Percentiles rank a stretch among this genome's conserved stretches.
phyloP scores from a whole-genome alignment of 2,113 vertebrate genomes.

The Bubalus kerabau region DNA sequence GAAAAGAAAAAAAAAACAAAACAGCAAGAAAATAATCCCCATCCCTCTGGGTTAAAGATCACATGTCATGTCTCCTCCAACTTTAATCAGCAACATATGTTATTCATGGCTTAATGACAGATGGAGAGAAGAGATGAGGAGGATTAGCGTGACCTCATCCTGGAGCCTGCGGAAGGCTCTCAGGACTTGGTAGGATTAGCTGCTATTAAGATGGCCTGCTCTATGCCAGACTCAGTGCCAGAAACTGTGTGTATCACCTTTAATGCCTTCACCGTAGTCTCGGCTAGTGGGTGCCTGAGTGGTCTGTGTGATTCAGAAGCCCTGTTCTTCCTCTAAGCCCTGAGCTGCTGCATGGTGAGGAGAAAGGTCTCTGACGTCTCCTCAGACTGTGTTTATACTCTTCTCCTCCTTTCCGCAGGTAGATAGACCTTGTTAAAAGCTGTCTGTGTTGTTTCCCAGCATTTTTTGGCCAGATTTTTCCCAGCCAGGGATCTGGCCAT shows the following conservation, averaged over 20 bases:
- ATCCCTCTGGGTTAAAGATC: conserved; percentile 65
- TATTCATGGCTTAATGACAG: conserved; percentile 56
- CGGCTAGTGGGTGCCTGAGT: neutral
- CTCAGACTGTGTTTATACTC: neutral
- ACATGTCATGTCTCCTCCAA: conserved; percentile 54
- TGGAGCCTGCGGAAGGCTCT: neutral
- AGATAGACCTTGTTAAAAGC: neutral
- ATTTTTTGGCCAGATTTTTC: neutral
- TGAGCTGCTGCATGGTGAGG: neutral
- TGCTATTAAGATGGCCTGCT: neutral
- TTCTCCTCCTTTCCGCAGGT: neutral
- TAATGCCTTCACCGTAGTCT: neutral
- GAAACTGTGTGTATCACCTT: neutral
- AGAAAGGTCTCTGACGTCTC: neutral
- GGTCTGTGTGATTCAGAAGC: neutral
- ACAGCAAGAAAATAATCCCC: conserved; percentile 55
- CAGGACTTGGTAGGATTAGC: neutral
- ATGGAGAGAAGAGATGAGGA: conserved; percentile 27
- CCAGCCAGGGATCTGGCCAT: neutral
- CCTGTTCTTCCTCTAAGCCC: neutral
- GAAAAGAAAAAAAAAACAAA: conserved; percentile 40
- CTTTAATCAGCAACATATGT: conserved; percentile 73
- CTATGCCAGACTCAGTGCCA: neutral
- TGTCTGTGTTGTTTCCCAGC: neutral
- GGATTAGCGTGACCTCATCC: neutral